A percentile compares a stretch with the other conserved stretches of the same genome.
Conservation (phyloP, 2,888 invertebrate species). For the Litoditis marina region DNA sequence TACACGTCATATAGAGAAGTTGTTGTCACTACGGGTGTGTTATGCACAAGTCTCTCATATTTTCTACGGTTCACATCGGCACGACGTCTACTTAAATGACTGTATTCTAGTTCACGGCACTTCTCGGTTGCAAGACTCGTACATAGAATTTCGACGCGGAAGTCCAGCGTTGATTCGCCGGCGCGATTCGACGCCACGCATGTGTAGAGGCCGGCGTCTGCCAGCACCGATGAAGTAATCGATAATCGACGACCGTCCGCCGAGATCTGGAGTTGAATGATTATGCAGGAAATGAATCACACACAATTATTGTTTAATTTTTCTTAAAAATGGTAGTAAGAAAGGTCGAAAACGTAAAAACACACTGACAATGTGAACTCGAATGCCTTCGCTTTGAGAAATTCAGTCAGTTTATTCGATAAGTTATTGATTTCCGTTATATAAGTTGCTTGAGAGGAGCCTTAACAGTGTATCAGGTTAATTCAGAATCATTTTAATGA, state of each 20-base stretch:
- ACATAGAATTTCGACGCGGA: constrained; percentile 67
- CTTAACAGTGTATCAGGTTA: too few species aligned
- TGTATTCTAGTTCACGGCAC: constrained; percentile 45
- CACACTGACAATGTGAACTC: too few species aligned
- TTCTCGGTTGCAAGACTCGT: constrained; percentile 45
- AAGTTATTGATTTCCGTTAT: too few species aligned
- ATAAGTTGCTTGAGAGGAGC: too few species aligned
- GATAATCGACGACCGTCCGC: constrained; percentile 46
- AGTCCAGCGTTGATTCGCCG: constrained; percentile 70
- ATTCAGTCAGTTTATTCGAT: too few species aligned
- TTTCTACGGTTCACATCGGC: neutral
- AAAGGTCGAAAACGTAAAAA: neutral
- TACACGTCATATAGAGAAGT: constrained; percentile 18
- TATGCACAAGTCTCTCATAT: neutral
- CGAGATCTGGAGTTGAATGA: constrained; percentile 41
- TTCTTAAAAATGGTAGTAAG: neutral
- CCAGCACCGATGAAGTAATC: constrained; percentile 52
- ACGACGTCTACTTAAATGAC: constrained; percentile 12
- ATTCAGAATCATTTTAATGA: neutral
- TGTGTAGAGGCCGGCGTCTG: constrained; percentile 66
- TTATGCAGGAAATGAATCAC: neutral
- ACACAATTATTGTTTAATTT: neutral
- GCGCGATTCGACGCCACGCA: constrained; percentile 72
- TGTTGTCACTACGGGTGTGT: neutral
- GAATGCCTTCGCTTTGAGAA: too few species aligned